phyloP scores from a whole-genome alignment of 2,888 invertebrate species.

The Drosophila basisetae region DNA sequence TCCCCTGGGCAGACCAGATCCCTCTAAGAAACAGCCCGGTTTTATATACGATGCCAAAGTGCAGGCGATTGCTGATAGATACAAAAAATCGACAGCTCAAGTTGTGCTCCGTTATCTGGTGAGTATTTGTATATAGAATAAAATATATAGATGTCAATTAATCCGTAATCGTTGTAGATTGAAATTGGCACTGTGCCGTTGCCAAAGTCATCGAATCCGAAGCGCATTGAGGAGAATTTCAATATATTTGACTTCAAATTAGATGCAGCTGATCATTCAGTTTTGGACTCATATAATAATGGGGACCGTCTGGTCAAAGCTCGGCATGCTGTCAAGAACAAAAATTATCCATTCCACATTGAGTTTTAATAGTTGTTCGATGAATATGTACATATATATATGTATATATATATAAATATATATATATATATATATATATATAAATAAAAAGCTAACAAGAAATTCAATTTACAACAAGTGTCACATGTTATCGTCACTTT shows the following conservation, averaged over 20 bases:
- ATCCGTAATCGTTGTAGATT: conserved; percentile 81
- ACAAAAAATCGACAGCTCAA: conserved; percentile 89
- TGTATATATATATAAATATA: background rate
- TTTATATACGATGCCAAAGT: conserved; percentile 86
- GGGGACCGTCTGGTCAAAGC: conserved; percentile 82
- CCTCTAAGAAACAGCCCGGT: conserved; percentile 89
- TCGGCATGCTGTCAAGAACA: conserved; percentile 81
- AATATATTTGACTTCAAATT: conserved; percentile 87
- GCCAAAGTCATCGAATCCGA: conserved; percentile 87
- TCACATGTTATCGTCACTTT: conserved; percentile 9
- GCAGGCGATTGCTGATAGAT: conserved; percentile 88
- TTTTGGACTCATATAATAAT: conserved; percentile 86
- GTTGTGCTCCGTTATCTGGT: conserved; percentile 88
- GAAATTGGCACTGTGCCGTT: conserved; percentile 87
- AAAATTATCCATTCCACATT: conserved; percentile 83
- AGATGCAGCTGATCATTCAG: conserved; percentile 86
- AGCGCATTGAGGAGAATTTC: conserved; percentile 87
- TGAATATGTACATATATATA: conserved; percentile 1
- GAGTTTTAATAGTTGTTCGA: conserved; percentile 63
- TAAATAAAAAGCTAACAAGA: background rate
- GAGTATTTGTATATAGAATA: conserved; percentile 5
- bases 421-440: conserved; percentile 1
- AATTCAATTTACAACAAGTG: conserved; percentile 1
- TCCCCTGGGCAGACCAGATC: conserved; percentile 91
- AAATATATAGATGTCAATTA: background rate